Conservation (phyloP, 1,140 invertebrate species). For the Lepidotrigona ventralis region DNA sequence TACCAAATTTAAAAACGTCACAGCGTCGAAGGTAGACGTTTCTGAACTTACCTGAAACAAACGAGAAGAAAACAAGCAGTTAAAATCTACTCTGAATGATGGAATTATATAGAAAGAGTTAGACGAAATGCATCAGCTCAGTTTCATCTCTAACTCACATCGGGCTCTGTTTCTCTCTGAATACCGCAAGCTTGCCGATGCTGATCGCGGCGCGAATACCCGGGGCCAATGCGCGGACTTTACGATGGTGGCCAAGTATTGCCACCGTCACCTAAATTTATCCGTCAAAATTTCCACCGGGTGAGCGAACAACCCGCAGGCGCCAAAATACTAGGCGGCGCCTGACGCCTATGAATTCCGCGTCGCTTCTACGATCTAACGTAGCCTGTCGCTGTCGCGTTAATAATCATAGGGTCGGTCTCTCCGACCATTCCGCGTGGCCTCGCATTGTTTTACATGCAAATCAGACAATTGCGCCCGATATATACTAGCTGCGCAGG, state of each 20-base stretch:
- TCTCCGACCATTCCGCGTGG: constrained; percentile 36
- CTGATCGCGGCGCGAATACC: too few relatives aligned
- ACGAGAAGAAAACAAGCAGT: neutral
- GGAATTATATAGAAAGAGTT: too few relatives aligned
- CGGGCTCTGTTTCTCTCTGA: neutral
- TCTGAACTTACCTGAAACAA: neutral
- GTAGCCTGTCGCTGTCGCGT: constrained; percentile 57
- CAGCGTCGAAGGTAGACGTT: neutral
- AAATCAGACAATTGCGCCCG: constrained; percentile 71
- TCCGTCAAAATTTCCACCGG: constrained; percentile 1
- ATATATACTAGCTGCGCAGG: constrained; percentile 47
- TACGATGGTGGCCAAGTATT: neutral
- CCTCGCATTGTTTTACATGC: constrained; percentile 67
- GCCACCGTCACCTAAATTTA: constrained; percentile 6
- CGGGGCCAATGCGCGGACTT: neutral
- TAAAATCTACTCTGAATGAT: neutral
- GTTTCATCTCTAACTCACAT: too few relatives aligned
- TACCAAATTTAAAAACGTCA: neutral
- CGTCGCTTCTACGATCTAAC: neutral
- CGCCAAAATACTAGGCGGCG: constrained; percentile 22
- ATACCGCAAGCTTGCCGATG: neutral
- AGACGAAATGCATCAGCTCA: neutral
- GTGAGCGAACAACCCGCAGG: neutral
- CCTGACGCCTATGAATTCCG: constrained; percentile 8
- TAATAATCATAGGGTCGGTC: constrained; percentile 65